Evolutionary conservation across 2,797 vertebrate species (phyloP), one percentile per base, ranked within the genome.

Genomic region (Alca torda): DNA sequence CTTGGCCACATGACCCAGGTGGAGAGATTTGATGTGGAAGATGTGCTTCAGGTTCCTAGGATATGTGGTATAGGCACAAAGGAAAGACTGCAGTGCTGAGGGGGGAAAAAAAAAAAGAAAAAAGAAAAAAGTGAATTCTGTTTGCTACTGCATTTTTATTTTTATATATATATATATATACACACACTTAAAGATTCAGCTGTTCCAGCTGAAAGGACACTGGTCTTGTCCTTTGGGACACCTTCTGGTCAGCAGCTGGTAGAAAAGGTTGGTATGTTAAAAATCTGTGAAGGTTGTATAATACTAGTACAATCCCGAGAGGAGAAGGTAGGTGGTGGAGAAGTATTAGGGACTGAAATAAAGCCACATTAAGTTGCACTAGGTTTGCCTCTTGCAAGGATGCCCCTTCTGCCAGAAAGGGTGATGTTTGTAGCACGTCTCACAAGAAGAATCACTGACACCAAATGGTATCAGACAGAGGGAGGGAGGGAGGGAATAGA

Each of bases 1-100:
- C 98, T 99, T 99, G 63, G 99, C 99, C 97, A 98, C 97, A 11
- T 99, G 99, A 33, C 99, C 99, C 60, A 99, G 98, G 96, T 99
- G 99, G 57, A 99, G 98, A 31, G 95, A 87, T 14, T 93, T 98
- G 95, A 99, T 97, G 94, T 99, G 99, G 97, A 99, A 99, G 98
- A 99, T 97, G 90, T 99, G 98, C 93, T 99, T 99, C 90, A 99
- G 98, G 74, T 95, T 97, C 65, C 98, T 96, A 5, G 98, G 98
- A 95, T 98, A 98, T 96, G 98, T 98, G 59, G 99, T 98, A 1
- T 99, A 99, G 88, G 99, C 98, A 92, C 99, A 99, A 97, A 99
- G 98, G 98, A 98, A 99, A 96, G 99, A 99, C 97, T 99, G 97
- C 97, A 99, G 98, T 95, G 99, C 99, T 99, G 98, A 96, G 95